Conservation (phyloP, 2,888 invertebrate genomes). For the Mongoloraphidia duomilia region DNA sequence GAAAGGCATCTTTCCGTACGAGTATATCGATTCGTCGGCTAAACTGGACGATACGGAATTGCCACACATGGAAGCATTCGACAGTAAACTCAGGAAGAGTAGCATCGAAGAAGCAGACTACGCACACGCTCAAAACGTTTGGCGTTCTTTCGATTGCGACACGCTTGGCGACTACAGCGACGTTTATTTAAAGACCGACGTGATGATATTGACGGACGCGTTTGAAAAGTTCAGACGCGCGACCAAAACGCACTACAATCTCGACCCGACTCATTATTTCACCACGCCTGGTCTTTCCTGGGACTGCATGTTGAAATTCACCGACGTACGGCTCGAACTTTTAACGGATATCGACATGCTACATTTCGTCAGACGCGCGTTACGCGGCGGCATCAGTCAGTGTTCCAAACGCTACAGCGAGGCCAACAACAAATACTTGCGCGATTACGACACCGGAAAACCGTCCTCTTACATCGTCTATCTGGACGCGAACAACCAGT, state of each 20-base stretch:
- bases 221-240: conserved; percentile 19
- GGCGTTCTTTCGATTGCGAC: conserved; percentile 14
- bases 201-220: conserved; percentile 17
- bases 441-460: background rate
- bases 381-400: conserved; percentile 19
- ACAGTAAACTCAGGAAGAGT: conserved; percentile 13
- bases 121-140: conserved; percentile 14
- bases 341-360: conserved; percentile 18
- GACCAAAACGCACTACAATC: conserved; percentile 13
- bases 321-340: conserved; percentile 15
- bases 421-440: conserved; percentile 2
- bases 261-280: conserved; percentile 19
- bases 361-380: conserved; percentile 15
- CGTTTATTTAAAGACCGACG: conserved; percentile 18
- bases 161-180: conserved; percentile 16
- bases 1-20: conserved; percentile 18
- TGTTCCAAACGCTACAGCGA: conserved; percentile 15
- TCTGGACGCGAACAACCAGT: conserved; percentile 3
- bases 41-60: no score
- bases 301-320: conserved; percentile 19
- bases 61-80: conserved; percentile 1
- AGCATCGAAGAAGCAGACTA: conserved; percentile 13
- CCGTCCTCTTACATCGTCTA: background rate
- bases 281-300: conserved; percentile 18
- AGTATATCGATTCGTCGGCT: conserved; percentile 9